Conservation (phyloP, 1,140 invertebrate species). For the Aphis craccivora region DNA sequence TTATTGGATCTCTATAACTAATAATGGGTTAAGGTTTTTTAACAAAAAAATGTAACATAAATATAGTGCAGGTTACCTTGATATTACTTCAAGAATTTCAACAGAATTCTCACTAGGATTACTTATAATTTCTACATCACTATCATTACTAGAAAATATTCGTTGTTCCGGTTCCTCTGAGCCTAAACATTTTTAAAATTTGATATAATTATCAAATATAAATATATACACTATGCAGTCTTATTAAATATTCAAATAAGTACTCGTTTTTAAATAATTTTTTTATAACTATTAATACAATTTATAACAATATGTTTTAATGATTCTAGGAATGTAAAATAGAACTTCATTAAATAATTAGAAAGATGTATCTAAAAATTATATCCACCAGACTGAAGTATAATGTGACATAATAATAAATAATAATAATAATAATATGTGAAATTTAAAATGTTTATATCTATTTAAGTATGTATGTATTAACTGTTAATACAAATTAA, state of each 20-base stretch:
- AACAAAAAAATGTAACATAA: background rate
- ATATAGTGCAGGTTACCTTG: conserved; percentile 55
- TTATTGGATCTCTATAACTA: background rate
- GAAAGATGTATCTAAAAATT: too few species aligned
- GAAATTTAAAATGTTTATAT: background rate
- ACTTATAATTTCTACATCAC: conserved; percentile 72
- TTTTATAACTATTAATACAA: too few species aligned
- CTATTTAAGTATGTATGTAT: background rate
- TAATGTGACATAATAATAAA: too few species aligned
- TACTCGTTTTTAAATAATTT: too few species aligned
- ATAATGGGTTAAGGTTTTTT: background rate
- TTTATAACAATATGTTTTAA: too few species aligned
- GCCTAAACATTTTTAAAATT: conserved; percentile 62
- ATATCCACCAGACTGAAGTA: too few species aligned
- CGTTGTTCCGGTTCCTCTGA: conserved; percentile 62
- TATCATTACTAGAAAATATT: conserved; percentile 66
- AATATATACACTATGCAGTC: background rate
- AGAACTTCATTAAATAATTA: too few species aligned
- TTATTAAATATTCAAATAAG: too few species aligned
- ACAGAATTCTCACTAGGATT: conserved; percentile 74
- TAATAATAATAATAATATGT: too few species aligned
- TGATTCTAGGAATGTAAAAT: too few species aligned
- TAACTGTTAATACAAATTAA: too few species aligned
- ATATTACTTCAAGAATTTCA: conserved; percentile 69
- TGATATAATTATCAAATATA: background rate